Evolutionary conservation across 2,888 invertebrate genomes (phyloP).

Genomic region (Caenorhabditis panamensis): DNA sequence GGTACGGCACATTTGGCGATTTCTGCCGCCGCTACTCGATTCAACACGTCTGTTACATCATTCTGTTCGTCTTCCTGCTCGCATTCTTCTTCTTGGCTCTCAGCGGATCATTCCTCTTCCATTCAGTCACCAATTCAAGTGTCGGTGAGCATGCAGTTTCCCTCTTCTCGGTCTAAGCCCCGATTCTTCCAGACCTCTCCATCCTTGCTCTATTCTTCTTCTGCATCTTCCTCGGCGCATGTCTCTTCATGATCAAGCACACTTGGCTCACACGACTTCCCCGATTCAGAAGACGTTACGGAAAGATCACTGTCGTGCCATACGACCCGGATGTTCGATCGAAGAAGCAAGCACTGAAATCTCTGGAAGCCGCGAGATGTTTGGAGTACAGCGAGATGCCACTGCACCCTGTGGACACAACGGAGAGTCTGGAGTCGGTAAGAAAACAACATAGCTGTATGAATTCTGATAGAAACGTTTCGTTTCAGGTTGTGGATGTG

Average conservation of each 20-base stretch:
- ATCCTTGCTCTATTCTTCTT: constrained; percentile 38
- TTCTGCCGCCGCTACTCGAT: constrained; percentile 41
- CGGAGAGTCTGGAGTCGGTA: neutral
- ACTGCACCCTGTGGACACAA: constrained; percentile 3
- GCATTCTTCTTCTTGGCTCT: constrained; percentile 34
- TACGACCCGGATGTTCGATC: constrained; percentile 47
- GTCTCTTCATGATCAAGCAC: constrained; percentile 36
- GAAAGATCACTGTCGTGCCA: constrained; percentile 43
- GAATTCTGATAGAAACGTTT: neutral
- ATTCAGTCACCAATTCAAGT: neutral
- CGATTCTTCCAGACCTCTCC: constrained; percentile 30
- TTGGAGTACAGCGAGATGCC: constrained; percentile 20
- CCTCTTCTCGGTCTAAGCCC: neutral
- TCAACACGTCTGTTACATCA: constrained; percentile 32
- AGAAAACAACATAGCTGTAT: neutral
- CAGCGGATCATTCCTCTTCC: constrained; percentile 29
- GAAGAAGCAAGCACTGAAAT: constrained; percentile 32
- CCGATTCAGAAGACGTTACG: constrained; percentile 44
- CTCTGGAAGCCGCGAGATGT: constrained; percentile 23
- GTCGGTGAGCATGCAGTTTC: constrained; percentile 4
- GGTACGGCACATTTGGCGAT: constrained; percentile 41
- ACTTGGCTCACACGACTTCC: constrained; percentile 30
- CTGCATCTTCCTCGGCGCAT: constrained; percentile 14
- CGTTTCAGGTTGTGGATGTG: constrained; percentile 13
- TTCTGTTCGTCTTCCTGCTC: constrained; percentile 22